Base-by-base conservation (phyloP, 2,113 vertebrate genomes). In the Cyprinodon variegatus region DNA sequence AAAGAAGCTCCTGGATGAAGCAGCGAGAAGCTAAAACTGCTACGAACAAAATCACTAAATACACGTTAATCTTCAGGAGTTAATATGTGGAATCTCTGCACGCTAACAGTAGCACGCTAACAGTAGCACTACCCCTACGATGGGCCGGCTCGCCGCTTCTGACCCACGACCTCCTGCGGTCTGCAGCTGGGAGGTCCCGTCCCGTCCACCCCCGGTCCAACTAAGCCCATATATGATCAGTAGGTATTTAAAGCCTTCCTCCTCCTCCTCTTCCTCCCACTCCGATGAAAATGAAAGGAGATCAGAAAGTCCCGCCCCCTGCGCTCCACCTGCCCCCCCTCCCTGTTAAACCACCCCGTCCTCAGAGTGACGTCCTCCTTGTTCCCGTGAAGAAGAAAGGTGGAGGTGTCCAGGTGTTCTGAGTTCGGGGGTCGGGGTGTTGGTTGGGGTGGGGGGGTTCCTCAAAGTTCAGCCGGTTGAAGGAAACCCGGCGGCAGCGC, bases 1-100 rank as follows among this genome's bases (percentile, higher is more conserved):
- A 89, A 91, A 89, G 91, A 90, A 91, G 92, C 89, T 84, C 90
- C 81, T 66, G 83, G 90, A 91, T 85, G 80, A 71, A 91, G 86
- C 82, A 81, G 83, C 75, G 70, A 62, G 74, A 88, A 90, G 92
- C 91, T 94, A 93, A 93, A 91, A 93, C 84, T 84, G 93, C 93
- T 95, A 95, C 93, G 46, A 94, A 94, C 93, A 62, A 90, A 94
- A 92, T 91, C 94, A 95, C 94, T 89, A 94, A 93, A 87, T 91
- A 94, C 93, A 92, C 77, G 85, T 85, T 87, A 89, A 29, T 62
- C 53, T 76, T 64, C 82, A 57, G 75, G 38, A 11, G 45, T 85
- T 86, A 81, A 89, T 91, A 91, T 91, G 86, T 91, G 93, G 83
- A 79, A 89, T 89, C 90, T 93, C 90, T 86, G 86, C 3, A 86